A percentile compares a stretch with the other conserved stretches of the same genome.
Evolutionary conservation across 2,888 invertebrate genomes (phyloP).

Genomic region (Rotaria sp.): DNA sequence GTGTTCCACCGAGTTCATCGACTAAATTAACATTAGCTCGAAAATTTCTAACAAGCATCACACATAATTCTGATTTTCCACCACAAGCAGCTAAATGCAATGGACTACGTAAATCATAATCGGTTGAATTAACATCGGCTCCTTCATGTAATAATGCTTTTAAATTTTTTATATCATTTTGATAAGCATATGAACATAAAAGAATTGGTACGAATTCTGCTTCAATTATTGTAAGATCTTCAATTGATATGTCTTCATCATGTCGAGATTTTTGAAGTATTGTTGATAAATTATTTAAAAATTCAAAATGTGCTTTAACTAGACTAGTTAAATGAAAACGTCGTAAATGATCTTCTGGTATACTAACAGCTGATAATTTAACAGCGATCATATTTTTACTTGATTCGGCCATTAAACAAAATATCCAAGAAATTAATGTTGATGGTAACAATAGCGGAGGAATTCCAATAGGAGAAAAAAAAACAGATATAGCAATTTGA

Average conservation of each 20-base stretch:
- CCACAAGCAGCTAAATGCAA: background rate
- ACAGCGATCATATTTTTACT: background rate
- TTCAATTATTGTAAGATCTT: background rate
- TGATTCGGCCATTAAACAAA: background rate
- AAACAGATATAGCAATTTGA: background rate
- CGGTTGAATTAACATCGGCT: background rate
- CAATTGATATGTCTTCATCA: background rate
- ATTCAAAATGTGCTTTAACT: constrained; percentile 5
- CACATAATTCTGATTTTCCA: background rate
- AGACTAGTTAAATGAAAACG: background rate
- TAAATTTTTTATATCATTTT: background rate
- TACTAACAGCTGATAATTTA: background rate
- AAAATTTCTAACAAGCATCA: background rate
- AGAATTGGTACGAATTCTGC: background rate
- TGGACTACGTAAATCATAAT: background rate
- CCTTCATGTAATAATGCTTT: background rate
- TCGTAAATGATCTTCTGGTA: background rate
- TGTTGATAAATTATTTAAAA: background rate
- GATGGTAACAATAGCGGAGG: background rate
- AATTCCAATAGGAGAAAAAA: background rate
- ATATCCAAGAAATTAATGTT: background rate
- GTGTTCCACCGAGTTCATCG: background rate
- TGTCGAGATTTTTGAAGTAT: background rate
- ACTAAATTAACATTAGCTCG: background rate
- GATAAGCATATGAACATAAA: constrained; percentile 3